These are phyloP conservation scores for Cotesia chilonis DNA, from an alignment of 1,140 invertebrate genomes.

Conservation along the genomic window DNA sequence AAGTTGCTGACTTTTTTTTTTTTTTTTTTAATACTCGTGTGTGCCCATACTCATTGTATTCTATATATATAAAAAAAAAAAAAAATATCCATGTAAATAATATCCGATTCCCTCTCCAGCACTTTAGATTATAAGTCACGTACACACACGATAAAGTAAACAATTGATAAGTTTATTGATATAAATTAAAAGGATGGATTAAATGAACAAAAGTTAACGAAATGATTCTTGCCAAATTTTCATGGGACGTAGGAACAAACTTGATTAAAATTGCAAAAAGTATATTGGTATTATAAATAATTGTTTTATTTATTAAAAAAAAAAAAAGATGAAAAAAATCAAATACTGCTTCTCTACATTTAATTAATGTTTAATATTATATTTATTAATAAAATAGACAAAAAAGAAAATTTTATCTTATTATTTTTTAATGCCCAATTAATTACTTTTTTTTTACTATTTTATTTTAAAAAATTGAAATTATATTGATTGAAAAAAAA, in stretches of 20 bases:
- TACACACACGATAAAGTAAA: slow-evolving; percentile 6
- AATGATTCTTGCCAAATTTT: slow-evolving; percentile 61
- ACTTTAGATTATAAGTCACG: slow-evolving; percentile 46
- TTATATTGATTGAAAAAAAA: no score
- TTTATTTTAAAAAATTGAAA: no score
- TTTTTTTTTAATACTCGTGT: slow-evolving; percentile 16
- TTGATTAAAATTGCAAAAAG: slow-evolving; percentile 57
- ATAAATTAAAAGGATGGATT: slow-evolving; percentile 27
- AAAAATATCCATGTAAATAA: slow-evolving; percentile 47
- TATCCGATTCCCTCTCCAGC: slow-evolving; percentile 38
- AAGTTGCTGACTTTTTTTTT: no score
- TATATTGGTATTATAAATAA: slow-evolving; percentile 62
- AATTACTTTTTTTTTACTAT: no score
- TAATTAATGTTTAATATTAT: slow-evolving; percentile 10
- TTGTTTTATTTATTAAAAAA: slow-evolving; percentile 34
- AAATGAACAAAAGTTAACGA: slow-evolving; percentile 42
- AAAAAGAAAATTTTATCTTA: neutral
- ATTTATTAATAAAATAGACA: neutral
- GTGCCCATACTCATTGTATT: slow-evolving; percentile 39
- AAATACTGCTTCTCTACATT: slow-evolving; percentile 3
- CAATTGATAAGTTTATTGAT: no score
- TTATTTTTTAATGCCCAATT: neutral
- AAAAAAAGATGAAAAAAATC: neutral
- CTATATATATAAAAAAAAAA: slow-evolving; percentile 11
- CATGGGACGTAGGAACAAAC: slow-evolving; percentile 54